These are phyloP conservation scores for Misgurnus mizolepis DNA, from an alignment of 2,113 vertebrate species.

Conservation along the genomic window DNA sequence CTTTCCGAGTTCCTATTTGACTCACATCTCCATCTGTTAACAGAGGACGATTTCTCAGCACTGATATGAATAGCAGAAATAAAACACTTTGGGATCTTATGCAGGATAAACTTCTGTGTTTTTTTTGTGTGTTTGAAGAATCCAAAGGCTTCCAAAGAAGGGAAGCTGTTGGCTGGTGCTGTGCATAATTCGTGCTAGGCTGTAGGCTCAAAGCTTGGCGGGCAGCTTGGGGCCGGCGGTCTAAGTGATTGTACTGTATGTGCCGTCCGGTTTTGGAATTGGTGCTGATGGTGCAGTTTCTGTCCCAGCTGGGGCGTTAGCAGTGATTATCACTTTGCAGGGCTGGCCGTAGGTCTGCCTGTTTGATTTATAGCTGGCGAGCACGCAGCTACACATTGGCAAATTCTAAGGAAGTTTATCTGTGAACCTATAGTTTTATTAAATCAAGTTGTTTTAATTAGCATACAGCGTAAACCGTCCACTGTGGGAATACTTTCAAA, in stretches of 20 bases:
- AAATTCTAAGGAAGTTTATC: constrained; percentile 19
- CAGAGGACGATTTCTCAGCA: constrained; percentile 39
- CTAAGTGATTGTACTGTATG: constrained; percentile 18
- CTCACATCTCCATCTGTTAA: constrained; percentile 45
- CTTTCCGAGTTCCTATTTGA: constrained; percentile 48
- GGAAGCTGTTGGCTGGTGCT: neutral
- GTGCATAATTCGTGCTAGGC: neutral
- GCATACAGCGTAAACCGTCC: neutral
- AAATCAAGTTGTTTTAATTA: constrained; percentile 11
- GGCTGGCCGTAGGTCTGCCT: constrained; percentile 37
- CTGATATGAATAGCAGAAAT: constrained; percentile 38
- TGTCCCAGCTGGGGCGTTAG: constrained; percentile 31
- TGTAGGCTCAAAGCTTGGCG: neutral
- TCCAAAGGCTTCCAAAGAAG: neutral
- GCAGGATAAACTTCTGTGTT: constrained; percentile 37
- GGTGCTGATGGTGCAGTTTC: constrained; percentile 20
- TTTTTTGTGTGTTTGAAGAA: neutral
- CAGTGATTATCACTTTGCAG: constrained; percentile 45
- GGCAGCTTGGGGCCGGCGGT: constrained; percentile 11
- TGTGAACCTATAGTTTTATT: constrained; percentile 7
- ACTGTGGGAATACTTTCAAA: neutral
- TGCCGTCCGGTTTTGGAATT: constrained; percentile 6
- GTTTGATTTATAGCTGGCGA: constrained; percentile 40
- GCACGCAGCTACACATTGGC: neutral
- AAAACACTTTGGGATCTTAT: neutral